These are phyloP conservation scores for Timema cristinae DNA, from an alignment of 2,888 invertebrate genomes.

Conservation along the genomic window DNA sequence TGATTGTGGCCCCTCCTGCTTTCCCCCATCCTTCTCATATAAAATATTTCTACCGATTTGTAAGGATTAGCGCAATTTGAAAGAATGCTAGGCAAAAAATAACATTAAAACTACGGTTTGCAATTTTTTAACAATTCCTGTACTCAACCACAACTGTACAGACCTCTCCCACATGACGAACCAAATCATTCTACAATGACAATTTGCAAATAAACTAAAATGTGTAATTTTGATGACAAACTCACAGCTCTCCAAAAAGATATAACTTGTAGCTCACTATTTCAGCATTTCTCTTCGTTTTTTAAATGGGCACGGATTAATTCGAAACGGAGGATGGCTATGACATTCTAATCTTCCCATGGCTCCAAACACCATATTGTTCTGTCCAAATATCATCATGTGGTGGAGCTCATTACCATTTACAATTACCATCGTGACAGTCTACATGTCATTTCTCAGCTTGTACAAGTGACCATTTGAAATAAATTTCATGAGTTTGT, in stretches of 20 bases:
- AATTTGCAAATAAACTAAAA: background rate
- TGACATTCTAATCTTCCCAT: background rate
- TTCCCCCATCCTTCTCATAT: too few species aligned
- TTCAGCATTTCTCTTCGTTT: background rate
- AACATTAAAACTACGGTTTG: background rate
- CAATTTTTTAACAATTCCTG: background rate
- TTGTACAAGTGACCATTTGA: background rate
- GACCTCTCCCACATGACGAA: background rate
- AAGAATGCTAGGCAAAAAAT: too few species aligned
- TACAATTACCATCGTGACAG: background rate
- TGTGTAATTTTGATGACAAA: background rate
- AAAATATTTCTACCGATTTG: too few species aligned
- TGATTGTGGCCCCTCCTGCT: too few species aligned
- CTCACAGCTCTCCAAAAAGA: background rate
- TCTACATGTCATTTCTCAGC: background rate
- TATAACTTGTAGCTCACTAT: background rate
- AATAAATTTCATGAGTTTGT: background rate
- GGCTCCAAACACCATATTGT: background rate
- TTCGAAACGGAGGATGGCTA: background rate
- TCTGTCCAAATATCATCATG: background rate
- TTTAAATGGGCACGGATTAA: background rate
- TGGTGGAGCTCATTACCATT: background rate
- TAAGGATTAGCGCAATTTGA: too few species aligned
- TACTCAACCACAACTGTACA: background rate
- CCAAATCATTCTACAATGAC: background rate